Evolutionary conservation across 2,888 invertebrate genomes (phyloP).

Genomic region (Drosophila mettleri): DNA sequence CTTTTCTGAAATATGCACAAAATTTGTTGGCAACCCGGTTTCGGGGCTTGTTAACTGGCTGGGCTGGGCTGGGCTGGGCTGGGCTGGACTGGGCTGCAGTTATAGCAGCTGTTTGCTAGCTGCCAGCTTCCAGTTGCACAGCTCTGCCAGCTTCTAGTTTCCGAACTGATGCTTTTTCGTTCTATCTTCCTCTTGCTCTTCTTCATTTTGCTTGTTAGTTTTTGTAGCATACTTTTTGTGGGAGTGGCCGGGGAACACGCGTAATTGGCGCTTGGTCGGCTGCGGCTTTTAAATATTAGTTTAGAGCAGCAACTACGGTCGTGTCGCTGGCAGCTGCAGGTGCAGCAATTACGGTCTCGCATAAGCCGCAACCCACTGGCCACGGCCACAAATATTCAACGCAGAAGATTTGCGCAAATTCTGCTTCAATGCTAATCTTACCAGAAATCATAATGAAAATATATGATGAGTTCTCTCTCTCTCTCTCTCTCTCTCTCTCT

Average conservation of each 20-base stretch:
- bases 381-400: conserved; percentile 24
- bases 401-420: conserved; percentile 6
- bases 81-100: no score
- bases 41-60: conserved; percentile 26
- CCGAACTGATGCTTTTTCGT: conserved; percentile 22
- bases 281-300: conserved; percentile 61
- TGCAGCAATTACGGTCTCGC: conserved; percentile 46
- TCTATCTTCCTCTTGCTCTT: neutral
- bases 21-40: conserved; percentile 45
- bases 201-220: conserved; percentile 23
- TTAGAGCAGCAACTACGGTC: conserved; percentile 28
- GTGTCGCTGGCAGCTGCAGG: conserved; percentile 44
- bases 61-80: no score
- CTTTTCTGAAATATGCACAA: conserved; percentile 69
- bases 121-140: neutral
- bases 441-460: neutral
- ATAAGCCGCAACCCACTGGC: conserved; percentile 26
- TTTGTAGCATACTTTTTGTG: conserved; percentile 41
- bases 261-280: conserved; percentile 68
- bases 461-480: no score
- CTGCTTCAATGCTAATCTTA: neutral
- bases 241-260: conserved; percentile 45
- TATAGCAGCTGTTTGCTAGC: conserved; percentile 8
- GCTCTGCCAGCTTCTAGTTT: conserved; percentile 1
- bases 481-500: no score